Percentiles rank a stretch among this genome's conserved stretches.
phyloP scores from a whole-genome alignment of 2,797 vertebrate genomes.

The Staurois parvus region DNA sequence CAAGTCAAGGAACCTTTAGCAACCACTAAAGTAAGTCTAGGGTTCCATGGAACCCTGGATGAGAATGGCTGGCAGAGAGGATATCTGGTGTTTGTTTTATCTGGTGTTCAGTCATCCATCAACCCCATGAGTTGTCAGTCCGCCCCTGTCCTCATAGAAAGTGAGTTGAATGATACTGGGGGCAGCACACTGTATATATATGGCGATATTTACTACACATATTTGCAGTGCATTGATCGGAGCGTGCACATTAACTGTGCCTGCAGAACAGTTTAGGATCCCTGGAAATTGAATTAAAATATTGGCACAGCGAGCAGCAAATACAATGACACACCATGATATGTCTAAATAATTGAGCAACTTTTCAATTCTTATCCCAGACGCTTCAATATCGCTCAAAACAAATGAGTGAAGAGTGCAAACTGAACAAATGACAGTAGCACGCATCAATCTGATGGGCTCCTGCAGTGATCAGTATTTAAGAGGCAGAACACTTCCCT shows the following conservation, averaged over 20 bases:
- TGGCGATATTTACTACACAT: neutral
- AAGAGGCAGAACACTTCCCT: constrained; percentile 40
- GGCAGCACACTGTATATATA: too few relatives aligned
- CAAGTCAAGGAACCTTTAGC: too few relatives aligned
- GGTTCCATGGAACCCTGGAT: too few relatives aligned
- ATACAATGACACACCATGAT: constrained; percentile 4
- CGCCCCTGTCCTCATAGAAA: too few relatives aligned
- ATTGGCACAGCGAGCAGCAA: neutral
- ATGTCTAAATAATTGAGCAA: constrained; percentile 44
- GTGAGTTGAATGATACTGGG: too few relatives aligned
- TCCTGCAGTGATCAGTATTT: constrained; percentile 35
- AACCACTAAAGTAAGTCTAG: too few relatives aligned
- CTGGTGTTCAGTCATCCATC: too few relatives aligned
- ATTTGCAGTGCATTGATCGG: neutral
- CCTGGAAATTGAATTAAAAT: constrained; percentile 23
- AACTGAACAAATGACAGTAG: constrained; percentile 9
- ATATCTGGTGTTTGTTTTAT: too few relatives aligned
- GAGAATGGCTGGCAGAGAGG: too few relatives aligned
- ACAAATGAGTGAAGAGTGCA: constrained; percentile 23
- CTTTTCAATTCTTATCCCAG: constrained; percentile 37
- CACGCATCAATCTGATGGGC: constrained; percentile 16
- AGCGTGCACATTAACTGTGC: neutral
- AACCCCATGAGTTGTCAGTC: too few relatives aligned
- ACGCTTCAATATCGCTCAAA: constrained; percentile 12
- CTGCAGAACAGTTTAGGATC: neutral